Conservation (phyloP, 2,113 vertebrate genomes). For the Gavia stellata region DNA sequence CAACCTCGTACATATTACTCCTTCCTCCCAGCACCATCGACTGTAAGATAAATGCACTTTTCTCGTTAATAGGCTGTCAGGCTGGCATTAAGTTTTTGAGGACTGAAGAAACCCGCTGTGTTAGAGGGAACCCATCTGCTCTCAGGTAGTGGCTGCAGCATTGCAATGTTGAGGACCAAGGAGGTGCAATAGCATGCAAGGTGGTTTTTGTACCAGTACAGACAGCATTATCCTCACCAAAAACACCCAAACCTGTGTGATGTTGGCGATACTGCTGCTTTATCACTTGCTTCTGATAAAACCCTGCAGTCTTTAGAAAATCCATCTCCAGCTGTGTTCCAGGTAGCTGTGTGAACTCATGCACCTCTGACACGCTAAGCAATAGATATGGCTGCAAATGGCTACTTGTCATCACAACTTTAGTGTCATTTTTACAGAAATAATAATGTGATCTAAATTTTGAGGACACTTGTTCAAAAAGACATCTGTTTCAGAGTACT, state of each 20-base stretch:
- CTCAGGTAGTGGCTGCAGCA: background rate
- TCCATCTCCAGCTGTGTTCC: background rate
- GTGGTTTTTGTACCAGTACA: background rate
- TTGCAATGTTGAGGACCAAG: fast-evolving
- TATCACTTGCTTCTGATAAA: background rate
- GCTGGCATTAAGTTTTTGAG: background rate
- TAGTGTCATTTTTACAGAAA: background rate
- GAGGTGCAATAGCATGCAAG: too few species aligned
- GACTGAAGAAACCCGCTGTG: background rate
- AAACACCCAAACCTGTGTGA: background rate
- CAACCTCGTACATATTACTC: background rate
- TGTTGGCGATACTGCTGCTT: background rate
- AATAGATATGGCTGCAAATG: background rate
- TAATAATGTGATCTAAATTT: background rate
- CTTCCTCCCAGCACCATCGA: background rate
- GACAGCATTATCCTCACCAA: background rate
- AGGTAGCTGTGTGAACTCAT: background rate
- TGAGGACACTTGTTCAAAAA: background rate
- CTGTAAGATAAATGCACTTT: background rate
- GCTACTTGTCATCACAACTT: background rate
- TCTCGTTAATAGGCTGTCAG: background rate
- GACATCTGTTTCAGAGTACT: background rate
- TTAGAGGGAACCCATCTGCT: background rate
- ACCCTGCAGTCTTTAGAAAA: background rate
- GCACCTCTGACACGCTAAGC: background rate